phyloP scores from a whole-genome alignment of 2,113 vertebrate genomes.

The Willisornis vidua region DNA sequence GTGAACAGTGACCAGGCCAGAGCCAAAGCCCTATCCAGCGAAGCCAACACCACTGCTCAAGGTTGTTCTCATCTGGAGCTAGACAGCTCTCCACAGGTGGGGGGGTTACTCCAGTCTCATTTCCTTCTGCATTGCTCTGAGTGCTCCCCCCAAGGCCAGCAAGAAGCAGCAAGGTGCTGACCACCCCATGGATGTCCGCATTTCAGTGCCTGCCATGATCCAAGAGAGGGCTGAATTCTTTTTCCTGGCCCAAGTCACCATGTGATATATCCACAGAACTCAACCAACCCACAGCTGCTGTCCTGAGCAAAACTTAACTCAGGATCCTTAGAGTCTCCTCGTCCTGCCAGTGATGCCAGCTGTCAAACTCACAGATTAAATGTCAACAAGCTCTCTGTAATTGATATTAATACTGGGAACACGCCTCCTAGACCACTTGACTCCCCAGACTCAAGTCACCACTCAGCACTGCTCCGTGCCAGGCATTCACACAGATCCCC shows the following conservation, averaged over 20 bases:
- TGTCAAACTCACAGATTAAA: background rate
- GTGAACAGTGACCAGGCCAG: background rate
- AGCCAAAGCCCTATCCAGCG: background rate
- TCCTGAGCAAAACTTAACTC: background rate
- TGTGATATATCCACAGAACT: background rate
- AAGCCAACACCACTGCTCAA: rapidly evolving
- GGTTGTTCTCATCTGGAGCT: background rate
- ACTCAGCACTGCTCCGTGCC: background rate
- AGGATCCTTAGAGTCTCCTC: background rate
- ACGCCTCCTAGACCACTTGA: background rate
- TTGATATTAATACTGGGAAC: background rate
- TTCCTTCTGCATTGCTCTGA: background rate
- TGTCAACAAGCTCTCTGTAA: background rate
- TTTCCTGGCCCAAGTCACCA: background rate
- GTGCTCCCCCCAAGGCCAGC: background rate
- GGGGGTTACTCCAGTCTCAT: background rate
- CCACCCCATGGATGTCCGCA: rapidly evolving
- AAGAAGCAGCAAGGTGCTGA: background rate
- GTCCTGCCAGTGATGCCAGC: background rate
- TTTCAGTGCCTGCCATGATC: background rate
- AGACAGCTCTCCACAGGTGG: background rate
- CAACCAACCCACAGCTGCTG: rapidly evolving
- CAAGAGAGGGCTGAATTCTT: background rate
- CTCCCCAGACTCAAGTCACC: rapidly evolving
- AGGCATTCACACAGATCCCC: rapidly evolving